Base-by-base conservation (phyloP, 2,113 vertebrate genomes). In the Cynopterus brachyotis region DNA sequence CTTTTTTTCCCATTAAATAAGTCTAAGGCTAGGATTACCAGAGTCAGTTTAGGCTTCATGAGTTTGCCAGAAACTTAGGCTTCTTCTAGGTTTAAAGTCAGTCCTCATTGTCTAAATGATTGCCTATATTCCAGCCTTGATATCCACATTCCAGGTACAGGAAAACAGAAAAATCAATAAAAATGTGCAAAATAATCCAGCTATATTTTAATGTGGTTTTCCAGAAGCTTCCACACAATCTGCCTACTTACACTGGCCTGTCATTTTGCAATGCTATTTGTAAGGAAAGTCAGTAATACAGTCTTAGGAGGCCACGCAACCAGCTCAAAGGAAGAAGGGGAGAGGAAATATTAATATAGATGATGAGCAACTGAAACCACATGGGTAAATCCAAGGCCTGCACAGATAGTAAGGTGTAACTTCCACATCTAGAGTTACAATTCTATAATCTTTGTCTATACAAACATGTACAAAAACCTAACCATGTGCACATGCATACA, bases 361-460 rank as follows among this genome's bases (percentile, higher is more conserved):
- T 66, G 13, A 60, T 67, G 50, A 59, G 13, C 13, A 91, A 28
- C 75, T 92, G 26, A 57, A 90, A 69, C 59, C 53, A 24, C 40
- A 59, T 66, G 13, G 60, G 50, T 53, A 95, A 96, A 90, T 69
- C 6, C 40, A 93, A 85, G 19, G 6, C 11, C 32, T 80, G 30
- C 16, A 69, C 45, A 62, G 53, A 83, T 55, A 91, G 82, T 81
- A 88, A 83, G 16, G 45, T 59, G 1, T 73, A 93, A 92, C 37
- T 69, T 87, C 30, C 17, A 95, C 11, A 69, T 87, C 67, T 62
- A 91, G 50, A 90, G 24, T 69, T 91, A 45, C 59, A 90, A 89
- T 95, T 93, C 95, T 93, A 94, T 93, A 95, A 95, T 91, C 72
- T 62, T 97, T 67, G 57, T 40, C 94, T 88, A 78, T 53, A n/a